These are phyloP conservation scores for Poecile atricapillus DNA, from an alignment of 2,113 vertebrate genomes.

Conservation along the genomic window DNA sequence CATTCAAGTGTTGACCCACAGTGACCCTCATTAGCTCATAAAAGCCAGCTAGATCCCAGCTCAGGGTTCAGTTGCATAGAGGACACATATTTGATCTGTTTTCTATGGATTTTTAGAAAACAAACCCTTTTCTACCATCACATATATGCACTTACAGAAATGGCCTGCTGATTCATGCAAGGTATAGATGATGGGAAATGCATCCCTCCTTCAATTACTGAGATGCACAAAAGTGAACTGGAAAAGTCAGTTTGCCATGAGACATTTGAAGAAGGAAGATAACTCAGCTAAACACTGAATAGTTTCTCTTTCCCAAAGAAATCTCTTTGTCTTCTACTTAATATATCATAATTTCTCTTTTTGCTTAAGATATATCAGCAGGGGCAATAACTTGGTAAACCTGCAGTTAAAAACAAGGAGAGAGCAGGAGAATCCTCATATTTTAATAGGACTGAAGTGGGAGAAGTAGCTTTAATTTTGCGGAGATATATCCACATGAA, in stretches of 20 bases:
- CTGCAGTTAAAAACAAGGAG: not conserved
- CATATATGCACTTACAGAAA: not conserved
- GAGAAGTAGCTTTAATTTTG: not conserved
- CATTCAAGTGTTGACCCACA: not conserved
- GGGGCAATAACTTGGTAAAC: rapidly evolving
- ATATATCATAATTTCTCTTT: not conserved
- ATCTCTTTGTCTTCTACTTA: not conserved
- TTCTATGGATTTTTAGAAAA: constrained; percentile 4
- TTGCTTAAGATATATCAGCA: rapidly evolving
- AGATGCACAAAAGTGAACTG: not conserved
- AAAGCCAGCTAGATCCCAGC: not conserved
- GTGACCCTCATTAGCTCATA: constrained; percentile 1
- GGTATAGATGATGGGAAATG: not conserved
- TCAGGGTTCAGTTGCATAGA: not conserved
- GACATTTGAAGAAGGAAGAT: not conserved
- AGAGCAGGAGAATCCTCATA: not conserved
- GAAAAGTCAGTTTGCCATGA: not conserved
- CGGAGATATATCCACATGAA: not conserved
- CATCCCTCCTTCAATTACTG: not conserved
- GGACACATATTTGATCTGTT: not conserved
- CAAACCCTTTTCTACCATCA: not conserved
- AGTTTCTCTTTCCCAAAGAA: not conserved
- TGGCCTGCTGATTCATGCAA: not conserved
- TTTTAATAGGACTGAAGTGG: not conserved
- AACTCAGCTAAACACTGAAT: not conserved